Evolutionary conservation across 2,888 invertebrate genomes (phyloP), one percentile per base, ranked within the genome.

Genomic region (Tetragonula carbonaria): DNA sequence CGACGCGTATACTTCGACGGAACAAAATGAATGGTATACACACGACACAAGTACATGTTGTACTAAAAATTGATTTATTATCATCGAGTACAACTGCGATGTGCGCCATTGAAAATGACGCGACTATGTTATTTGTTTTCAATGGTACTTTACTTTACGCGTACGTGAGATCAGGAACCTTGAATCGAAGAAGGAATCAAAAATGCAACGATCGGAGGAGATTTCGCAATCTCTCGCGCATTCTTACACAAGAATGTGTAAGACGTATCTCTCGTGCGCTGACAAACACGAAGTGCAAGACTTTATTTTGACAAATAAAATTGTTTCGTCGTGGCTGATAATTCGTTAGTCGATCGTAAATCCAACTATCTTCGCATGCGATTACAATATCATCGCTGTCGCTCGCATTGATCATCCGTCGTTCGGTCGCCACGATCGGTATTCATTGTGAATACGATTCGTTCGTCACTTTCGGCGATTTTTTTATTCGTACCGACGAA

Each of bases 281-380:
- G 8, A 63, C 11, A 63, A 28, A 28, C 6, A 23, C 23, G 18
- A 66, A 0, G 11, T 16, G 13, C 50, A 68, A 28, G 28, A 28
- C 28, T 28, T 50, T 4, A 16, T 13, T 59, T 33, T 50, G 28
- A 59, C 50, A 59, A 70, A 76, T 62, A 70, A 51, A 76, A 71
- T 33, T 38, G 16, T 50, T 59, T 28, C 2, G 28, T 28, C 59
- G 51, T 18, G n/a, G 4, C n/a, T 50, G 8, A 18, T 33, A 59
- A 76, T 51, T 72, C 62, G n/a, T 38, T 53, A 23, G 28, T 28
- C 23, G 18, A 63, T 18, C n/a, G 18, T 45, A 23, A 21, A 23
- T 23, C 23, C 18, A 18, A 45, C 23, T 23, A 28, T 18, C 13
- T 62, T 51, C 13, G 23, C 55, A 14, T 18, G 2, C 16, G 8